Evolutionary conservation across 1,140 invertebrate genomes (phyloP).

Genomic region (Piezodorus guildinii): DNA sequence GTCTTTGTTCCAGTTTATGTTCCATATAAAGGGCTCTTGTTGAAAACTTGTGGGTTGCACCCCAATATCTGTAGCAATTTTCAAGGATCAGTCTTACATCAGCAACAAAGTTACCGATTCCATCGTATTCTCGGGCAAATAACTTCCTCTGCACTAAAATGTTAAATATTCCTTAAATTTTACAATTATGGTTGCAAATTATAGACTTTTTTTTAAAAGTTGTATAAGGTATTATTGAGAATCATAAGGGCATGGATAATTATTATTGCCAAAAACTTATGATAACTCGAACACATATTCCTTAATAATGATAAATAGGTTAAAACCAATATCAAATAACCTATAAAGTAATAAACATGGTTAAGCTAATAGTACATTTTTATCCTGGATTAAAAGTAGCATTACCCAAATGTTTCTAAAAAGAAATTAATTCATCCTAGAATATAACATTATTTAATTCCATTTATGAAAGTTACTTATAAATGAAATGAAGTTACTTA

Average conservation of each 20-base stretch:
- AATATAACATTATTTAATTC: too few species aligned
- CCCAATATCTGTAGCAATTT: conserved; percentile 43
- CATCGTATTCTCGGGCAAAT: conserved; percentile 33
- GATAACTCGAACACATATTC: too few species aligned
- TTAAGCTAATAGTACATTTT: too few species aligned
- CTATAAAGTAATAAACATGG: too few species aligned
- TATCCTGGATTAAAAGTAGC: too few species aligned
- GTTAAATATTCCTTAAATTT: conserved; percentile 22
- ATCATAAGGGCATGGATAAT: not conserved
- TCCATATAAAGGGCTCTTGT: conserved; percentile 39
- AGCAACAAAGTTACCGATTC: conserved; percentile 37
- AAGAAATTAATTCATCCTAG: too few species aligned
- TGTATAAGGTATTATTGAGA: not conserved
- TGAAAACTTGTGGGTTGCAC: conserved; percentile 37
- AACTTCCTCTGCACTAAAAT: conserved; percentile 39
- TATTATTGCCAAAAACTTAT: too few species aligned
- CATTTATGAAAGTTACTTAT: too few species aligned
- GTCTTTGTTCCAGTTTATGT: conserved; percentile 39
- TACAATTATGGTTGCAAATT: not conserved
- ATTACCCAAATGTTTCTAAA: too few species aligned
- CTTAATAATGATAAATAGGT: too few species aligned
- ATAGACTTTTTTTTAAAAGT: not conserved
- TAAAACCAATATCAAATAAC: too few species aligned
- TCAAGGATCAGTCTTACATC: conserved; percentile 41
- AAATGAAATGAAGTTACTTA: too few species aligned